A percentile compares a stretch with the other conserved stretches of the same genome.
phyloP scores from a whole-genome alignment of 2,888 invertebrate genomes.

The Ceramica pisi region DNA sequence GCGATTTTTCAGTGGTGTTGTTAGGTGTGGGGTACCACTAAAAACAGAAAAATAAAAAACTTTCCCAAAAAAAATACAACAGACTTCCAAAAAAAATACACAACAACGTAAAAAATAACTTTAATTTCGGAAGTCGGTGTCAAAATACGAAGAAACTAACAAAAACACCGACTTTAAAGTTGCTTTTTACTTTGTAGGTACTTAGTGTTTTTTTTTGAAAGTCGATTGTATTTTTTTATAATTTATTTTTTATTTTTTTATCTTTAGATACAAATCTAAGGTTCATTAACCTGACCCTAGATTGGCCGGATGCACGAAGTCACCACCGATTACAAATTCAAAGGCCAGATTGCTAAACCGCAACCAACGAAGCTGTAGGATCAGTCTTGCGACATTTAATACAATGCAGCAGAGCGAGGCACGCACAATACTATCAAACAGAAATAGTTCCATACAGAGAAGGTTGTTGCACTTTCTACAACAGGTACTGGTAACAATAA shows the following conservation, averaged over 20 bases:
- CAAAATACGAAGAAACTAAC: too few species aligned
- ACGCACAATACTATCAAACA: constrained; percentile 59
- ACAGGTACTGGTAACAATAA: constrained; percentile 65
- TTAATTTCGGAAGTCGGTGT: too few species aligned
- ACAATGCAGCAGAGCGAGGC: constrained; percentile 53
- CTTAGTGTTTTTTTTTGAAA: too few species aligned
- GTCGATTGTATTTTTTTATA: too few species aligned
- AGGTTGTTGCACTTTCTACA: constrained; percentile 71
- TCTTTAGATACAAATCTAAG: not conserved
- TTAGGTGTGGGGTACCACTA: too few species aligned
- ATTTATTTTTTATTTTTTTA: not conserved
- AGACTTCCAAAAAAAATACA: too few species aligned
- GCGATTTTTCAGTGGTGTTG: too few species aligned
- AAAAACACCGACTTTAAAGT: too few species aligned
- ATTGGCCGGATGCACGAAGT: constrained; percentile 14
- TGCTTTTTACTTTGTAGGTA: too few species aligned
- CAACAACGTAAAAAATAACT: too few species aligned
- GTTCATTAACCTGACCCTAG: not conserved
- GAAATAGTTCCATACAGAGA: constrained; percentile 54
- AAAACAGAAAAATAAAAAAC: too few species aligned
- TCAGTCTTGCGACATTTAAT: constrained; percentile 52
- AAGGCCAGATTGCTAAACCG: constrained; percentile 47
- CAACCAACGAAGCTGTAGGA: constrained; percentile 35
- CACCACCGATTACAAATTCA: constrained; percentile 24
- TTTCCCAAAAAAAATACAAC: too few species aligned